A percentile compares a stretch with the other conserved stretches of the same genome.
Evolutionary conservation across 2,888 invertebrate genomes (phyloP).

Genomic region (Cheilosia variabilis): DNA sequence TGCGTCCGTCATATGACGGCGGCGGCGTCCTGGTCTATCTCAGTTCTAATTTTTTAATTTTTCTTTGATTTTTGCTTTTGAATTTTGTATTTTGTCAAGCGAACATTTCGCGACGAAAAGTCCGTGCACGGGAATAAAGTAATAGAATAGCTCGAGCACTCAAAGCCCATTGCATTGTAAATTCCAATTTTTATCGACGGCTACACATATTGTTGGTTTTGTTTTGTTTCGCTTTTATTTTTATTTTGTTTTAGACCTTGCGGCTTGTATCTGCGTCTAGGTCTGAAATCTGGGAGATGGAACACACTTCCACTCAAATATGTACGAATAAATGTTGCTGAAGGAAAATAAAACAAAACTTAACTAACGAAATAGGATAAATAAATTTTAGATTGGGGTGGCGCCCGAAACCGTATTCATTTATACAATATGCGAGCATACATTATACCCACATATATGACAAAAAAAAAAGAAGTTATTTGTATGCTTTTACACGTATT

Average conservation of each 20-base stretch:
- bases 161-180: slow-evolving; percentile 73
- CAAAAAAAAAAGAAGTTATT: neutral
- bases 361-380: slow-evolving; percentile 67
- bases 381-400: slow-evolving; percentile 33
- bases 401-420: slow-evolving; percentile 12
- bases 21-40: slow-evolving; percentile 50
- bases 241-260: slow-evolving; percentile 33
- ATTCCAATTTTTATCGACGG: slow-evolving; percentile 74
- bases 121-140: slow-evolving; percentile 48
- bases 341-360: slow-evolving; percentile 58
- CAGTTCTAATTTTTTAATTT: slow-evolving; percentile 75
- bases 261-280: slow-evolving; percentile 41
- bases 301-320: slow-evolving; percentile 47
- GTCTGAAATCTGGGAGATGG: slow-evolving; percentile 35
- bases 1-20: slow-evolving; percentile 33
- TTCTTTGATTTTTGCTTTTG: slow-evolving; percentile 74
- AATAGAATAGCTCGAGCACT: slow-evolving; percentile 63
- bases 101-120: slow-evolving; percentile 71
- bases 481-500: slow-evolving; percentile 12
- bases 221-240: neutral
- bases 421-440: slow-evolving; percentile 23
- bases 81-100: slow-evolving; percentile 75
- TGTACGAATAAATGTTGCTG: neutral
- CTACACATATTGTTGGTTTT: slow-evolving; percentile 28
- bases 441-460: slow-evolving; percentile 15